Percentiles rank a stretch among this genome's conserved stretches.
Evolutionary conservation across 2,888 invertebrate genomes (phyloP).

Genomic region (Orchesella flavescens): DNA sequence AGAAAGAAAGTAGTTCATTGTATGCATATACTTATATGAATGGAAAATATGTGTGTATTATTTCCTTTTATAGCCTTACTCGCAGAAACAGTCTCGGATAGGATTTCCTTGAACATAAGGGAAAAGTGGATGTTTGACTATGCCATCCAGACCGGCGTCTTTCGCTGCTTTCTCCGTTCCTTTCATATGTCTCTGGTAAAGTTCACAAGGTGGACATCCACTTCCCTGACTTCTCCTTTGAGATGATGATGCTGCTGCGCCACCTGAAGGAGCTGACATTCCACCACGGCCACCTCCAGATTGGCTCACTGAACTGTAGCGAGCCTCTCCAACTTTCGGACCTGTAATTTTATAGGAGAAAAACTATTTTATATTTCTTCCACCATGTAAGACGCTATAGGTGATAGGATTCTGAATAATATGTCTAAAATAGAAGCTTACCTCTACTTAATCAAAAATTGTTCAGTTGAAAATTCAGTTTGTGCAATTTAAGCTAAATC

Average conservation of each 20-base stretch:
- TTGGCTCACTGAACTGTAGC: constrained; percentile 33
- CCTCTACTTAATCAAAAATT: not conserved
- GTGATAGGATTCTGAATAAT: not conserved
- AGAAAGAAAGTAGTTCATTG: not conserved
- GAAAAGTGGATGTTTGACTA: constrained; percentile 62
- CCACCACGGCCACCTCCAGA: constrained; percentile 9
- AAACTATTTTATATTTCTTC: not conserved
- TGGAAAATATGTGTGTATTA: too few species aligned
- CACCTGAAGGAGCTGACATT: not conserved
- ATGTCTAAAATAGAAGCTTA: not conserved
- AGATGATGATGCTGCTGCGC: not conserved
- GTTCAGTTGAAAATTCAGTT: not conserved
- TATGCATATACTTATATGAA: too few species aligned
- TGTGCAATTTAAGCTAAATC: not conserved
- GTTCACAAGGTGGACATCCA: constrained; percentile 68
- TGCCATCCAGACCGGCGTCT: constrained; percentile 59
- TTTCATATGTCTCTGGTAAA: constrained; percentile 59
- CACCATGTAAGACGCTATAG: constrained; percentile 52
- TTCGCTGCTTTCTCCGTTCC: constrained; percentile 57
- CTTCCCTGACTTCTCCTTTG: constrained; percentile 4
- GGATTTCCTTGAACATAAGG: constrained; percentile 58
- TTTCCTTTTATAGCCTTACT: constrained; percentile 50
- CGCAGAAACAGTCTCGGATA: constrained; percentile 68
- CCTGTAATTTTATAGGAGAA: constrained; percentile 10
- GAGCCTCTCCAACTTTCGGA: constrained; percentile 26